Evolutionary conservation across 2,888 invertebrate species (phyloP), one percentile per base, ranked within the genome.

Genomic region (Caenorhabditis plicata): DNA sequence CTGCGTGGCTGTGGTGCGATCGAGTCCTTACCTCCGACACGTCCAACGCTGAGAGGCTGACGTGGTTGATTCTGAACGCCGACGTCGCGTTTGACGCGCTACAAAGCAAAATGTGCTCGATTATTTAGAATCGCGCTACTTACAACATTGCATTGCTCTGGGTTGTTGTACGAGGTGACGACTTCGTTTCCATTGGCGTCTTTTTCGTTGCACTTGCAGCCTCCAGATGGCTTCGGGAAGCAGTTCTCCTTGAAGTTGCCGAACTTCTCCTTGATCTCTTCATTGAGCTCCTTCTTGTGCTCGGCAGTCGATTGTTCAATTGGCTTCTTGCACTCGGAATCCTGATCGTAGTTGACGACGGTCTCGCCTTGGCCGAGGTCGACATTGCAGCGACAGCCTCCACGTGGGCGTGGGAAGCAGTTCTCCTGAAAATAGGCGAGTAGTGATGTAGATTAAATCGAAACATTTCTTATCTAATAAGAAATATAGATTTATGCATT

Each of bases 151-250:
- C 77, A 77, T 44, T 77, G 71, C 13, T 55, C 62, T 15, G 65
- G 58, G 38, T 66, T 64, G 39, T 68, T 71, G 54, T 75, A 79
- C 11, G 64, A 61, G 42, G 63, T 64, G 38, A 68, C 68, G 13
- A 73, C 69, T 22, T 78, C 78, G 36, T 74, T 70, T 32, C 78
- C 78, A 39, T 66, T 54, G 0, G 67, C 63, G 35, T 78, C 77
- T 48, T 78, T 78, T 53, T 73, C 75, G 29, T 57, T 71, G 52
- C 77, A 77, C 25, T 74, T 71, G 57, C 77, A 77, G n/a, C 77
- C 77, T 8, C 71, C 71, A 15, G 65, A 62, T 23, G 69, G 69
- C 53, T 70, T 70, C 19, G 76, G 74, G 69, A 77, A 78, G 60
- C 78, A 78, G 50, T 72, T 71, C 40, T 78, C 76, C 50, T 73